A percentile compares a stretch with the other conserved stretches of the same genome.
Conservation (phyloP, 92 coral and sea anemone species). For the Metridium senile region DNA sequence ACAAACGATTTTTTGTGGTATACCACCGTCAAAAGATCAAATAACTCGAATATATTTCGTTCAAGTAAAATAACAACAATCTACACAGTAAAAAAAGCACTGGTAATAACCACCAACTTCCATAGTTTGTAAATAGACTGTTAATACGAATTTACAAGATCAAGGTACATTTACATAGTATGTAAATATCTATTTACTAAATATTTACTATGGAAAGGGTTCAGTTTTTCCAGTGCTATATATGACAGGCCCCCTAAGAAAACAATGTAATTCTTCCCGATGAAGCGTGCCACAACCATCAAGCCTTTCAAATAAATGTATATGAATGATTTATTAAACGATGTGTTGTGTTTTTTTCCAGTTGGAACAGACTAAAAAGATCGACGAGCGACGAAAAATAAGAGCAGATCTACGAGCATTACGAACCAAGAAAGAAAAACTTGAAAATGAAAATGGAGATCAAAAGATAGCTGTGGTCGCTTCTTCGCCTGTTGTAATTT, state of each 20-base stretch:
- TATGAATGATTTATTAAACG: no score
- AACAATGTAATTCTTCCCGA: background rate
- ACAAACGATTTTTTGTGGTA: background rate
- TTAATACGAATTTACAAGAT: no score
- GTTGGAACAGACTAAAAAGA: conserved; percentile 87
- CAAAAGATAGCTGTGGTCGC: conserved; percentile 39
- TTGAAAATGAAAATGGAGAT: conserved; percentile 70
- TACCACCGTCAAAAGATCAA: background rate
- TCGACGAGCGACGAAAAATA: conserved; percentile 89
- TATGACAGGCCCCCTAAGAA: no score
- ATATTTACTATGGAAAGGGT: no score
- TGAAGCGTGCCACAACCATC: background rate
- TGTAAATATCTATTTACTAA: no score
- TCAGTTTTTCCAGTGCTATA: no score
- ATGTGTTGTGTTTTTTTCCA: conserved; percentile 49
- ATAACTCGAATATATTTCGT: background rate
- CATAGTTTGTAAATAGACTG: no score
- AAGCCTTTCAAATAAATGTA: no score
- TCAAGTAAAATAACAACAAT: no score
- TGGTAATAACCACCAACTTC: no score
- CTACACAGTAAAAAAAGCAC: background rate
- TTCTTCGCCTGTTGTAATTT: conserved; percentile 19
- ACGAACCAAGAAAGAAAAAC: conserved; percentile 75
- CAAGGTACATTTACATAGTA: no score
- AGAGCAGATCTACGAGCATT: conserved; percentile 82